Base-by-base conservation (phyloP, 2,113 vertebrate species). In the Equus quagga region DNA sequence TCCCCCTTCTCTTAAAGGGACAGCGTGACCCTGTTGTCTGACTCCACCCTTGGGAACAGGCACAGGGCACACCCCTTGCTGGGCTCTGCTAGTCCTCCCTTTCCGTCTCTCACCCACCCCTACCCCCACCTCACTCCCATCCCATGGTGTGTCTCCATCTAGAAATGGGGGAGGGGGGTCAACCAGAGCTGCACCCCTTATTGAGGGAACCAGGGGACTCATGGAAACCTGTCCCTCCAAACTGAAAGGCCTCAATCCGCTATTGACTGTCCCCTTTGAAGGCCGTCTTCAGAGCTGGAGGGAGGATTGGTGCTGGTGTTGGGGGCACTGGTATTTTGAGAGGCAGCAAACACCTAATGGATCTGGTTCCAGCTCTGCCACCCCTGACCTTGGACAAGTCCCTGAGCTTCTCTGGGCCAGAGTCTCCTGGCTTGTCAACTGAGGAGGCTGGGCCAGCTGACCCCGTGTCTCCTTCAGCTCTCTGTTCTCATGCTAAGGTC, bases 1-100 rank as follows among this genome's bases (percentile, higher is more conserved):
- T 96, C 96, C 96, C 95, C 54, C 19, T 72, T 94, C 89, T 96
- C 93, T 81, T 91, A 86, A 95, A 97, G 97, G 94, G 58, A 96
- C 62, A 51, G 92, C 91, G 62, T 58, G 80, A 64, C 83, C 89
- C 92, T 86, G 90, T 65, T 46, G 75, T 33, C 36, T 81, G 70
- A 76, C 97, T 94, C 97, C 97, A 92, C 98, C 98, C 94, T 82
- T 83, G 89, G 96, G 89, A 79, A 65, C 89, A 89, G 85, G 79
- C 51, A n/a, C 64, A 65, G 41, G 81, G 58, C 85, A 97, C 94
- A 4, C 97, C 98, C 87, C 89, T 93, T 75, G 49, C 56, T 64
- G 85, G 85, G 44, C n/a, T 82, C 62, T 97, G 65, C 72, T 73
- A 72, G 19, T 78, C 21, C 70, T 87, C 79, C 19, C 83, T 95